These are phyloP conservation scores for Drosophila mimica DNA, from an alignment of 2,888 invertebrate genomes.

Conservation along the genomic window DNA sequence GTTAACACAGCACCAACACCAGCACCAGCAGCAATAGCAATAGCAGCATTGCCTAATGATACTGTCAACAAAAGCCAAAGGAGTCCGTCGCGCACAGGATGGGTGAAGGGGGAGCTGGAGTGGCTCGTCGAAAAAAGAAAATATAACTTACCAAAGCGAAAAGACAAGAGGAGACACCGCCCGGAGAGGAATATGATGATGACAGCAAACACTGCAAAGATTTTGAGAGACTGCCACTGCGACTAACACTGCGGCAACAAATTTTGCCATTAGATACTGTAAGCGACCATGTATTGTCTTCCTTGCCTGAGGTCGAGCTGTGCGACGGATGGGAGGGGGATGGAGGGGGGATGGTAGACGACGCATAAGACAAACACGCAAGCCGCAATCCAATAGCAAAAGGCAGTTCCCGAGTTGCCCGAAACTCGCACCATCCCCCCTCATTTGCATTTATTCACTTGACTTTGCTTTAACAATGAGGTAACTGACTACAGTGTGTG, in stretches of 20 bases:
- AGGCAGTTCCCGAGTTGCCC: conserved; percentile 17
- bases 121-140: conserved; percentile 26
- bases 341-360: conserved; percentile 4
- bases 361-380: conserved; percentile 42
- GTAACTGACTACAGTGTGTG: conserved; percentile 24
- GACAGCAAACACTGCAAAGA: conserved; percentile 71
- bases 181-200: conserved; percentile 67
- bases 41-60: conserved; percentile 73
- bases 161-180: conserved; percentile 42
- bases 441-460: conserved; percentile 80
- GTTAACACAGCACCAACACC: conserved; percentile 59
- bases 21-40: conserved; percentile 32
- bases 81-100: conserved; percentile 27
- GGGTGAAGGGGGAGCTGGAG: not conserved
- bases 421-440: conserved; percentile 29
- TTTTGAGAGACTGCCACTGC: conserved; percentile 58
- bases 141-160: conserved; percentile 44
- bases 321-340: not conserved
- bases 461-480: conserved; percentile 78
- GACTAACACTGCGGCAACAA: conserved; percentile 66
- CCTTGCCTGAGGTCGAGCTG: conserved; percentile 17
- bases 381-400: conserved; percentile 19
- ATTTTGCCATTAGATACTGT: conserved; percentile 77
- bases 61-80: conserved; percentile 71
- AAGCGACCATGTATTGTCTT: conserved; percentile 66